Evolutionary conservation across 2,113 vertebrate species (phyloP).

Genomic region (Pedionomus torquatus): DNA sequence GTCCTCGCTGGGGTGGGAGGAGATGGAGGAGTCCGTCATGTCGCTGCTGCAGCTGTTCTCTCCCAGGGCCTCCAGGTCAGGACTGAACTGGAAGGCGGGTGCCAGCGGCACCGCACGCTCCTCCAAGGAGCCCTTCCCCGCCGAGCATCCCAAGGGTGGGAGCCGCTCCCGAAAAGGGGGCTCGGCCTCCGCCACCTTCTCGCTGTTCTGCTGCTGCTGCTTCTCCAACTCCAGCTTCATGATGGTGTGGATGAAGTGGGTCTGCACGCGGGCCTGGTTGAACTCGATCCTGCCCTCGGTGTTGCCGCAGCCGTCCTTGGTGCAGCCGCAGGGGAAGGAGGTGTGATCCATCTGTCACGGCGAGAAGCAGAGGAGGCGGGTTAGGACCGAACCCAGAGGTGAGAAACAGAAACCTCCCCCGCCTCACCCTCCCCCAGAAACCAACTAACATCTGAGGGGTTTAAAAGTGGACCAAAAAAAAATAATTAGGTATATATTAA

Average conservation of each 20-base stretch:
- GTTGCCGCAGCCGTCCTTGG: slow-evolving; percentile 92
- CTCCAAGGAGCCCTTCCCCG: slow-evolving; percentile 52
- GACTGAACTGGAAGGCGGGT: slow-evolving; percentile 82
- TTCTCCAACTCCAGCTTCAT: slow-evolving; percentile 94
- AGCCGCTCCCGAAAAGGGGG: neutral
- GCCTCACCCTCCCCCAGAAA: neutral
- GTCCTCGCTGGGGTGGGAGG: slow-evolving; percentile 83
- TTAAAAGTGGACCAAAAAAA: neutral
- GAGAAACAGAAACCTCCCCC: accelerated
- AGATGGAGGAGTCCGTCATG: slow-evolving; percentile 88
- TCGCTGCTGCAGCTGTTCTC: slow-evolving; percentile 93
- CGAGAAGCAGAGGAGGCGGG: neutral
- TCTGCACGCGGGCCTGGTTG: slow-evolving; percentile 92
- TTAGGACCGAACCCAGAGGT: accelerated
- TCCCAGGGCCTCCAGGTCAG: slow-evolving; percentile 72
- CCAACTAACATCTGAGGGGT: neutral
- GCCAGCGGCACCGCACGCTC: slow-evolving; percentile 36
- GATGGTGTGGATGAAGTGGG: slow-evolving; percentile 94
- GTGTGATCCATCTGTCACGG: slow-evolving; percentile 91
- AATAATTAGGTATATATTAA: neutral
- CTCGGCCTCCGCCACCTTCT: slow-evolving; percentile 28
- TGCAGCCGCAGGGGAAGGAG: slow-evolving; percentile 94
- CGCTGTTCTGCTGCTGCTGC: slow-evolving; percentile 60
- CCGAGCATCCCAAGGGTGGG: neutral
- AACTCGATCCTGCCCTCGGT: slow-evolving; percentile 92